phyloP scores from a whole-genome alignment of 2,888 invertebrate genomes.

The Siphlonurus alternatus region DNA sequence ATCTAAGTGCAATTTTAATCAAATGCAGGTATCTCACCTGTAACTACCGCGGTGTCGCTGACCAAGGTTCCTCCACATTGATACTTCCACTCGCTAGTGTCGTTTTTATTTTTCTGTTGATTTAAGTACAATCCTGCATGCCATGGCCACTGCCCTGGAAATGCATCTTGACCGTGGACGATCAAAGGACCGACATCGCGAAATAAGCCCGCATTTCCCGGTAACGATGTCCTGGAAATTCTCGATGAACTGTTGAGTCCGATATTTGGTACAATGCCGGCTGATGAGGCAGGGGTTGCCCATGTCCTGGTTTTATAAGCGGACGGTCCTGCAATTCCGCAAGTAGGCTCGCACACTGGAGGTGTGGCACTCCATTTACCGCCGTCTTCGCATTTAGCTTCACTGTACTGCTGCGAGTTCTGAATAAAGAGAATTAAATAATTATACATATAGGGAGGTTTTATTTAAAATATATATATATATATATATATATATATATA shows the following conservation, averaged over 20 bases:
- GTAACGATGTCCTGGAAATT: neutral
- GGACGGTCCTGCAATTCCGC: neutral
- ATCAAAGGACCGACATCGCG: neutral
- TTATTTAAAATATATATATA: too few relatives aligned
- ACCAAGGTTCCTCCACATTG: neutral
- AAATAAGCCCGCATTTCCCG: neutral
- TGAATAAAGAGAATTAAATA: too few relatives aligned
- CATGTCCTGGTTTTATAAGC: neutral
- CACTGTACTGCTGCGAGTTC: neutral
- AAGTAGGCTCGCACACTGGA: neutral
- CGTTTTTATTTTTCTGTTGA: neutral
- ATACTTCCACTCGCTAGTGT: neutral
- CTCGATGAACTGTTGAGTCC: neutral
- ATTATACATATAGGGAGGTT: too few relatives aligned
- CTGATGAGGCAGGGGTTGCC: neutral
- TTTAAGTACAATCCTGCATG: neutral
- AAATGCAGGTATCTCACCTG: too few relatives aligned
- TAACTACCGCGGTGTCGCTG: neutral
- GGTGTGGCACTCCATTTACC: neutral
- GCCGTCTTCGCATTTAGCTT: neutral
- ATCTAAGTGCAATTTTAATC: neutral
- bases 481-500: too few relatives aligned
- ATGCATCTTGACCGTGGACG: neutral
- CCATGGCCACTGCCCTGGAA: neutral
- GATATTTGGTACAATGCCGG: neutral